A percentile compares a stretch with the other conserved stretches of the same genome.
Conservation (phyloP, 2,113 vertebrate genomes). For the Sporophila hypoxantha region DNA sequence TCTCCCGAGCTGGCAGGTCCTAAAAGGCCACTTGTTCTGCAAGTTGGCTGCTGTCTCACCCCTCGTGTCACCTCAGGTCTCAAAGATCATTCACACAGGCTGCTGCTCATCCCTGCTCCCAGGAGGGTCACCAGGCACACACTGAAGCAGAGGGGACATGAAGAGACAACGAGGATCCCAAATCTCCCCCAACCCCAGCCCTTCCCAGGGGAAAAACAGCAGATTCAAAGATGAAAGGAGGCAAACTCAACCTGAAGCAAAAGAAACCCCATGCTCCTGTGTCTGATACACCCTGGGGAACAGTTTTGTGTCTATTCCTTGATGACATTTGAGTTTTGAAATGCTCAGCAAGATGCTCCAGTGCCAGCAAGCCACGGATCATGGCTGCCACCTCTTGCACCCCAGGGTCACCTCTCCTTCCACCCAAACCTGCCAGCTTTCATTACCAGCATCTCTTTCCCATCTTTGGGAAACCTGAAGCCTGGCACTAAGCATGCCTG, state of each 20-base stretch:
- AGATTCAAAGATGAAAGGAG: neutral
- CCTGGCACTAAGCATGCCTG: neutral
- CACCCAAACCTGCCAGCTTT: neutral
- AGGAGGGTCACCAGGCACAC: neutral
- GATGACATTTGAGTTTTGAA: neutral
- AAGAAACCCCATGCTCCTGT: neutral
- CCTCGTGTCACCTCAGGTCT: neutral
- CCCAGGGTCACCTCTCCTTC: neutral
- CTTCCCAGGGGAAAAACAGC: neutral
- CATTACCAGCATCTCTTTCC: neutral
- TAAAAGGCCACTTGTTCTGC: conserved; percentile 40
- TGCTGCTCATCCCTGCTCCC: neutral
- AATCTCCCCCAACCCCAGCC: neutral
- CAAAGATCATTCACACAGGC: neutral
- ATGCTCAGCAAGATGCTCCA: neutral
- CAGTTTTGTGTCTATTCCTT: neutral
- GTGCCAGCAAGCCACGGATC: neutral
- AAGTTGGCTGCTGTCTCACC: neutral
- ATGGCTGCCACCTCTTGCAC: neutral
- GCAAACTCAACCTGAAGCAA: neutral
- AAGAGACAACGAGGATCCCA: neutral
- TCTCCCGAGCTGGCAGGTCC: conserved; percentile 40
- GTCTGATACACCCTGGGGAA: neutral
- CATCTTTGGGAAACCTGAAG: neutral
- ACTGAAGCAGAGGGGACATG: neutral